Percentiles rank a stretch among this genome's conserved stretches.
These are phyloP conservation scores for Artibeus lituratus DNA, from an alignment of 2,797 vertebrate genomes.

Conservation along the genomic window DNA sequence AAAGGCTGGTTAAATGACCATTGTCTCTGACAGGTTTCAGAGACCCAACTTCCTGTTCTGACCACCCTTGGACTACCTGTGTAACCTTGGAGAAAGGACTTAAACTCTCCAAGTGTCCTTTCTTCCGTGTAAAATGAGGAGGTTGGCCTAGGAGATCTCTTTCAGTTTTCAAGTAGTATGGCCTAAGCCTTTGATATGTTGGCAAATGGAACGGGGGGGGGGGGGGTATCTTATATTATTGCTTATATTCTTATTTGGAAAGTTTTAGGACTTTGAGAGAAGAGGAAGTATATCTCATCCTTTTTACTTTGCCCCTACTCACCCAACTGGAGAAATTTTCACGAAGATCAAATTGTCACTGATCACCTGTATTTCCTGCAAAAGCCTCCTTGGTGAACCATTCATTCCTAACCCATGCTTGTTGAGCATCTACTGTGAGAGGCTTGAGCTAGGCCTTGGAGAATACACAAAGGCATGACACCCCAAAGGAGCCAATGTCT, in stretches of 20 bases:
- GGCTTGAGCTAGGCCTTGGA: background rate
- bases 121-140: background rate
- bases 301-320: background rate
- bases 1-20: background rate
- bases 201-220: too few species aligned
- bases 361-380: background rate
- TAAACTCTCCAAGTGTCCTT: background rate
- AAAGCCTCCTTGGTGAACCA: background rate
- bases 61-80: background rate
- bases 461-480: background rate
- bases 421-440: background rate
- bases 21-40: background rate
- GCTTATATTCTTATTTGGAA: background rate
- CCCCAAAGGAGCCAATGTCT: background rate
- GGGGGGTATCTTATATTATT: background rate
- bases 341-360: background rate
- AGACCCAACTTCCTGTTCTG: background rate
- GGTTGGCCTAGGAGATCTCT: background rate
- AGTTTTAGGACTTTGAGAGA: background rate
- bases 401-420: background rate
- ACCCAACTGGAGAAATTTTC: background rate
- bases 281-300: background rate
- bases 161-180: background rate
- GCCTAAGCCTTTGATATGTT: background rate
- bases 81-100: background rate